A percentile compares a stretch with the other conserved stretches of the same genome.
Evolutionary conservation across 2,113 vertebrate genomes (phyloP).

Genomic region (Triplophysa dalaica): DNA sequence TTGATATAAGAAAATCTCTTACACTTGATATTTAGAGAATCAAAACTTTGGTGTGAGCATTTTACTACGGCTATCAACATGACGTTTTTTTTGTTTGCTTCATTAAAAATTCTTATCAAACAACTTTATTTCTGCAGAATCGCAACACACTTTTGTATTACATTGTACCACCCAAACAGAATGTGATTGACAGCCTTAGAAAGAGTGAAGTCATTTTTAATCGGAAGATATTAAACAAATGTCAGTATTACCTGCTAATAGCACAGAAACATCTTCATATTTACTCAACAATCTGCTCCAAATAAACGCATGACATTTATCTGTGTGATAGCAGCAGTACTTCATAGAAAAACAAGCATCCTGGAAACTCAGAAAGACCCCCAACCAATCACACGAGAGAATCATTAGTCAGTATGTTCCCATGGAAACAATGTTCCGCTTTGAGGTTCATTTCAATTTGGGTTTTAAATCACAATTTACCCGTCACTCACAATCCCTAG

Average conservation of each 20-base stretch:
- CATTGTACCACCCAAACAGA: not conserved
- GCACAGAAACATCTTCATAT: conserved; percentile 40
- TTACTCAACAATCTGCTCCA: conserved; percentile 59
- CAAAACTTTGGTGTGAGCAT: conserved; percentile 50
- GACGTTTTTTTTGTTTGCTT: not conserved
- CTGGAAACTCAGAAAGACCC: not conserved
- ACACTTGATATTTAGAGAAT: conserved; percentile 49
- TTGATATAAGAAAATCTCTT: conserved; percentile 48
- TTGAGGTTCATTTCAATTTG: not conserved
- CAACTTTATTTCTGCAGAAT: not conserved
- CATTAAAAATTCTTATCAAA: conserved; percentile 11
- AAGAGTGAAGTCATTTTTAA: conserved; percentile 42
- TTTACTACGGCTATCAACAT: conserved; percentile 19
- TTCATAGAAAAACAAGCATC: not conserved
- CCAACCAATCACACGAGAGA: not conserved
- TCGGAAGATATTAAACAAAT: conserved; percentile 12
- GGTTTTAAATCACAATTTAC: not conserved
- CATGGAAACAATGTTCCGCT: conserved; percentile 3
- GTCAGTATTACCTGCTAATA: conserved; percentile 45
- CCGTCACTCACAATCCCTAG: not conserved
- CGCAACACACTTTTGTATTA: not conserved
- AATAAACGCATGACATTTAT: not conserved
- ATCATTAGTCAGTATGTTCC: not conserved
- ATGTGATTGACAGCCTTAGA: conserved; percentile 36
- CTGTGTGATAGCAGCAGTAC: not conserved